Evolutionary conservation across 2,888 invertebrate genomes (phyloP), one percentile per base, ranked within the genome.

Genomic region (Saturnia japonica): DNA sequence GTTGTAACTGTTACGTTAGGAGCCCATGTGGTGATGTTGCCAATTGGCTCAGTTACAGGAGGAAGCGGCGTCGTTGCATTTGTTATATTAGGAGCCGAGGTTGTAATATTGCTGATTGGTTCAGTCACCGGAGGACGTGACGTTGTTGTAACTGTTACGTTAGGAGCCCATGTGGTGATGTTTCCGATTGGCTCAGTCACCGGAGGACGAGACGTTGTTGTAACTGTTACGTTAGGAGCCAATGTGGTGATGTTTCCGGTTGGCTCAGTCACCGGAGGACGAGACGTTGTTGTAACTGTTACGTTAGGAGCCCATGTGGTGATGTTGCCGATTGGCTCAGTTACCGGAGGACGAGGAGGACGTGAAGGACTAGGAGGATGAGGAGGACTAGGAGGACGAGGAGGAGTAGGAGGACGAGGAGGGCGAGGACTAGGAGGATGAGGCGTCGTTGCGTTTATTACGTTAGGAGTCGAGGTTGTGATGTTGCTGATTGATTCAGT

Each of bases 151-250:
- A 19, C 40, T 40, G 64, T 64, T 40, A 40, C 64, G 16, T 64
- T 64, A 19, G 34, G 64, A 19, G 40, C 64, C 1, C 7, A 12
- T 1, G 64, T 64, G 19, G 64, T 64, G 3, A n/a, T 40, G 8
- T 34, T 64, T 19, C 64, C n/a, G 40, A 40, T 40, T 64, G 64
- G 64, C 34, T 40, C 64, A 19, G 64, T 64, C 8, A 64, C 64
- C 16, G 40, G 40, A 64, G 64, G 64, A 1, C 1, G 9, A 40
- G 16, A 40, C n/a, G 60, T 62, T 14, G 60, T 62, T 6, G 28
- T 16, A 7, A 14, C 34, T 62, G 60, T 62, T 28, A 28, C 60
- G 11, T 34, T 62, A 62, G 28, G 60, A 62, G 28, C 60, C 12
- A 14, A 8, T 6, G 60, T 62, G 8, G 60, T 62, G 16, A 34